Conservation (phyloP, 1,140 invertebrate genomes). For the Chelonus insularis region DNA sequence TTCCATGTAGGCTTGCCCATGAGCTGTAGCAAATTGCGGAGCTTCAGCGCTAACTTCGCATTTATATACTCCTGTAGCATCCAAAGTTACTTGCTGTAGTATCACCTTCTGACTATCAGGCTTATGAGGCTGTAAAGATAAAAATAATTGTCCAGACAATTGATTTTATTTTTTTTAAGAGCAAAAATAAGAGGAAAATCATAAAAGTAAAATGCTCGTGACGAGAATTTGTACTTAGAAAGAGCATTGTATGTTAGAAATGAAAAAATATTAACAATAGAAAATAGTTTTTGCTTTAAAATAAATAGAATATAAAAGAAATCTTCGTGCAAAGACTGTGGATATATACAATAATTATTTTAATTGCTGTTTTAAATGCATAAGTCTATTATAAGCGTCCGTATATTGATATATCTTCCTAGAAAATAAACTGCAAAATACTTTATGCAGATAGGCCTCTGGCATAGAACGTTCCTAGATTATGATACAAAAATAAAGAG, state of each 20-base stretch:
- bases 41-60: constrained; percentile 80
- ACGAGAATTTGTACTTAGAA: too few species aligned
- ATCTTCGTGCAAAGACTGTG: too few species aligned
- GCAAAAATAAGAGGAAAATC: too few species aligned
- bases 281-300: neutral
- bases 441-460: constrained; percentile 33
- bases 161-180: neutral
- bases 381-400: constrained; percentile 36
- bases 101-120: constrained; percentile 66
- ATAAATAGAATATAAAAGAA: neutral
- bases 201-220: too few species aligned
- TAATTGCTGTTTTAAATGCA: constrained; percentile 37
- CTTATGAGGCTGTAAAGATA: constrained; percentile 58
- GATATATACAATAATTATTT: too few species aligned
- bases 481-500: neutral
- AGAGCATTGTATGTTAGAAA: too few species aligned
- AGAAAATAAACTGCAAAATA: constrained; percentile 39
- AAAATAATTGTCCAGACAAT: neutral
- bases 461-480: constrained; percentile 11
- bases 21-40: constrained; percentile 70
- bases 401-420: constrained; percentile 1
- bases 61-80: constrained; percentile 70
- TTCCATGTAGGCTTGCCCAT: constrained; percentile 70
- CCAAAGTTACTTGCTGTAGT: constrained; percentile 66
- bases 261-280: neutral